Base-by-base conservation (phyloP, 2,888 invertebrate species). In the Torymus auratus region DNA sequence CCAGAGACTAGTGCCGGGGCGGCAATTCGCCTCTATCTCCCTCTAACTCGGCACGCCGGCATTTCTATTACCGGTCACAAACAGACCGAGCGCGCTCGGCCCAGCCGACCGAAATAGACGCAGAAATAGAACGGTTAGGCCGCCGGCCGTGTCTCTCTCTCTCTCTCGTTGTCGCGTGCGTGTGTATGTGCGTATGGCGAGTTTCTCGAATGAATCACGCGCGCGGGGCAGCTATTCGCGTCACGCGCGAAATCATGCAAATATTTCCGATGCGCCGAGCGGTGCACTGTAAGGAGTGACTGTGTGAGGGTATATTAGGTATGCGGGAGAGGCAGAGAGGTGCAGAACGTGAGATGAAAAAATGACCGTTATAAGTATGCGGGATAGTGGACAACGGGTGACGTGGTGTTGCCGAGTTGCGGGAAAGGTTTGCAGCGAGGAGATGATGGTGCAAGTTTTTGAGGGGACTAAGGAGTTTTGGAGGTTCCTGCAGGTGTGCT, bases 1-100 rank as follows among this genome's bases (percentile, higher is more conserved):
- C 73, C 69, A 73, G 4, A 53, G 11, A 53, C 11, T 14, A 28
- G 11, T 14, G 41, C 61, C 50, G 71, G 64, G 41, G 7, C 41
- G 5, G 7, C 41, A 41, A 41, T 41, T 7, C n/a, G n/a, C 41
- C 41, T 41, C 41, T 41, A 5, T 41, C 41, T 41, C 41, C 7
- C 7, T 41, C 7, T 80, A 64, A 71, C 56, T 61, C 73, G 70
- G 71, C 52, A 17, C 68, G 62, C 41, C 41, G 79, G 82, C 76
- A 77, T 80, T 85, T 88, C 87, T 89, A 89, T 89, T 89, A 88
- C 83, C 84, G 84, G 86, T 84, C 82, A 86, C 88, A 88, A 89
- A 89, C 87, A 88, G 88, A 88, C 86, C 86, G 87, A 88, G 87
- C 85, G 85, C 85, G 87, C 86, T 81, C 84, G 28, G 50, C 55